Base-by-base conservation (phyloP, 2,888 invertebrate species). In the Apamea monoglypha region DNA sequence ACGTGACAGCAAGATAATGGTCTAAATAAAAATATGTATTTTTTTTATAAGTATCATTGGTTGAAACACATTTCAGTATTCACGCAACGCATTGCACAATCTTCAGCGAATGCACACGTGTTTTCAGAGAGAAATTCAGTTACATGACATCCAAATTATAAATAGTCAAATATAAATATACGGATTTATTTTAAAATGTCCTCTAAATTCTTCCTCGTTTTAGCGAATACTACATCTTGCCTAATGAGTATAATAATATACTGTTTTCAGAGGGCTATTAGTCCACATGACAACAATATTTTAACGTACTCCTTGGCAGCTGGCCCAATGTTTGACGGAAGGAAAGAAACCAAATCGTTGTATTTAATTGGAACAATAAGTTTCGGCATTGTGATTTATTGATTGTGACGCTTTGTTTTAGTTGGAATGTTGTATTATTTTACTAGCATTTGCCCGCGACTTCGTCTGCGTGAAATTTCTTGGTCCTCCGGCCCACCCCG, bases 261-360 rank as follows among this genome's bases (percentile, higher is more conserved):
- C 87, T 84, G 89, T 91, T 90, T 91, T 88, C 88, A 85, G 85
- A 86, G 76, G 75, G 87, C 88, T 90, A 90, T 90, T 89, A 86
- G 88, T 91, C 90, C 91, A 90, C 91, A 89, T 91, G 93, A 93
- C 92, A 91, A 91, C 90, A 90, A 92, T 94, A 93, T 93, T 92
- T 93, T 92, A 91, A 85, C 82, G 61, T 88, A 89, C 88, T 83
- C 75, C 84, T 93, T 96, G 96, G 96, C 96, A 94, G 61, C n/a
- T 74, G 73, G 92, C 96, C 96, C 94, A 94, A 80, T 87, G 87
- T 92, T 92, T 93, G 93, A 92, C 93, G 93, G 94, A 93, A 93
- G 92, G 91, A 92, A 93, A 91, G 91, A 92, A 92, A 80, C 89
- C 89, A 91, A 91, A 92, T 90, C 89, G 89, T 88, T 87, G 87